Evolutionary conservation across 2,888 invertebrate species (phyloP).

Genomic region (Cephus sareptanus): DNA sequence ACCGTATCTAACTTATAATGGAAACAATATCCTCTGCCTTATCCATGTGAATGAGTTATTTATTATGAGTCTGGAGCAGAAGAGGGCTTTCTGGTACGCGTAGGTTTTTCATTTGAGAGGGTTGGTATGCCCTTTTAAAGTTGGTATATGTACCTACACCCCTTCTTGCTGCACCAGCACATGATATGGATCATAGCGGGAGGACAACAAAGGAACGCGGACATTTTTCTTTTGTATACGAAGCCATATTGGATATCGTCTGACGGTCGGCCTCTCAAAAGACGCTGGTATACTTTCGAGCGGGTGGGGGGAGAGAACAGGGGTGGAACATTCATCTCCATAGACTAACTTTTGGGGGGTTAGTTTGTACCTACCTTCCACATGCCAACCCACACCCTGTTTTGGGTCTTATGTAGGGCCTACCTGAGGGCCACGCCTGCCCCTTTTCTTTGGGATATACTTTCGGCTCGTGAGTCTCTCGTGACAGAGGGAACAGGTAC

Average conservation of each 20-base stretch:
- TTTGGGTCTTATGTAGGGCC: conserved; percentile 14
- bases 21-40: background rate
- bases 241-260: conserved; percentile 30
- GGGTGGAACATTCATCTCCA: conserved; percentile 46
- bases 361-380: conserved; percentile 25
- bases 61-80: background rate
- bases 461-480: conserved; percentile 10
- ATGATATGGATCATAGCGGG: conserved; percentile 16
- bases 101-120: background rate
- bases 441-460: conserved; percentile 3
- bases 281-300: conserved; percentile 25
- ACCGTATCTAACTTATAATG: background rate
- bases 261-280: conserved; percentile 36
- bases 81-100: background rate
- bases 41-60: background rate
- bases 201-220: conserved; percentile 21
- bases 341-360: conserved; percentile 39
- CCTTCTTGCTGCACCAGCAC: background rate
- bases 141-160: background rate
- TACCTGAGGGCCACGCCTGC: conserved; percentile 51
- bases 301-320: conserved; percentile 19
- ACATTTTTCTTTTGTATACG: conserved; percentile 27
- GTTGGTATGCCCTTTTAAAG: background rate
- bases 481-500: conserved; percentile 15
- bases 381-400: conserved; percentile 23